Percentiles rank a stretch among this genome's conserved stretches.
Evolutionary conservation across 2,113 vertebrate species (phyloP).

Genomic region (Dolichallabes microphthalmus): DNA sequence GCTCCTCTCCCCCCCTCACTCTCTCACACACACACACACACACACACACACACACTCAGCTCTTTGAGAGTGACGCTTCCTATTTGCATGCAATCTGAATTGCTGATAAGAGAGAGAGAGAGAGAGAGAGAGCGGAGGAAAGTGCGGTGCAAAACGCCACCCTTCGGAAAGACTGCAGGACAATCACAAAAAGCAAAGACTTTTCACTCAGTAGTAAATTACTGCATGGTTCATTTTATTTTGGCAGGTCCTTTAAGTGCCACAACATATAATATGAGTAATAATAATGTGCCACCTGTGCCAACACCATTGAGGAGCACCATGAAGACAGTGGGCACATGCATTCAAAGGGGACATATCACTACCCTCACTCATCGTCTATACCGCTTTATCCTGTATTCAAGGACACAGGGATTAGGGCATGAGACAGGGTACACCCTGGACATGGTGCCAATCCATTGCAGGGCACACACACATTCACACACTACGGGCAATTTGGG

Average conservation of each 20-base stretch:
- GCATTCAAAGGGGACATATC: too few relatives aligned
- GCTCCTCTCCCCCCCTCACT: constrained; percentile 24
- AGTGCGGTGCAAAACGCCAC: constrained; percentile 74
- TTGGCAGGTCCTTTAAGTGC: not conserved
- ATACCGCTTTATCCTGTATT: too few relatives aligned
- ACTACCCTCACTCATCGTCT: too few relatives aligned
- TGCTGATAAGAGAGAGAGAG: constrained; percentile 76
- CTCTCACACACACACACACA: constrained; percentile 5
- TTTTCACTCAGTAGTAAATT: not conserved
- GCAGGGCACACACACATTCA: too few relatives aligned
- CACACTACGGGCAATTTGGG: too few relatives aligned
- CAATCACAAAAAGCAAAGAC: not conserved
- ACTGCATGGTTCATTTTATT: not conserved
- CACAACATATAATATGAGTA: not conserved
- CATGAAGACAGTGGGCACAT: too few relatives aligned
- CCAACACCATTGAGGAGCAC: too few relatives aligned
- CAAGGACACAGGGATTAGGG: too few relatives aligned
- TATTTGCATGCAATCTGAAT: constrained; percentile 87
- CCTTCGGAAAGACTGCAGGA: constrained; percentile 75
- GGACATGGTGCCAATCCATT: too few relatives aligned
- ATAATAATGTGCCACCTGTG: too few relatives aligned
- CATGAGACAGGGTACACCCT: too few relatives aligned
- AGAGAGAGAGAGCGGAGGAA: constrained; percentile 33
- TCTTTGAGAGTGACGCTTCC: constrained; percentile 61
- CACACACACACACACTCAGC: constrained; percentile 16